A percentile compares a stretch with the other conserved stretches of the same genome.
These are phyloP conservation scores for Rugalucina vietnamica DNA, from an alignment of 2,888 invertebrate species.

Conservation along the genomic window DNA sequence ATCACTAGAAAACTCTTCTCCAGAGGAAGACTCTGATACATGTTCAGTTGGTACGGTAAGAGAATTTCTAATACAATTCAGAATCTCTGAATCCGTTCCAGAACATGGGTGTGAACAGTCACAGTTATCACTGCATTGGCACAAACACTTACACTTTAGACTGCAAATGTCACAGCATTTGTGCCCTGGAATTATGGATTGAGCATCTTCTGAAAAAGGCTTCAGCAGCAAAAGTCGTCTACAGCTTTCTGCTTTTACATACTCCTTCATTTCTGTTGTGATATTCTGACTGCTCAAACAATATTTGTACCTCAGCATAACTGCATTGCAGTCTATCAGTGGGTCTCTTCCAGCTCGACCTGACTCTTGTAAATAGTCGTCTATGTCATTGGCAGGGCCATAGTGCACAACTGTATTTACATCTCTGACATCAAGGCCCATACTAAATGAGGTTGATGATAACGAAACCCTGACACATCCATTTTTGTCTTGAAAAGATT, in stretches of 20 bases:
- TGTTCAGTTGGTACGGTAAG: neutral
- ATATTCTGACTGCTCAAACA: conserved; percentile 26
- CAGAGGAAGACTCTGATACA: neutral
- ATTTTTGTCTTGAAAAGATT: conserved; percentile 5
- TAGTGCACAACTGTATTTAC: conserved; percentile 33
- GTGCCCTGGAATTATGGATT: neutral
- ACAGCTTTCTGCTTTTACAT: neutral
- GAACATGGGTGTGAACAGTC: neutral
- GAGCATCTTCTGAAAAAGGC: neutral
- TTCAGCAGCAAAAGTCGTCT: neutral
- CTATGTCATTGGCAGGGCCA: conserved; percentile 33
- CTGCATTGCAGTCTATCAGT: neutral
- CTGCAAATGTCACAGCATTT: neutral
- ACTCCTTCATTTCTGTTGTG: conserved; percentile 20
- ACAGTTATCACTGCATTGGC: neutral
- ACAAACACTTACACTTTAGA: neutral
- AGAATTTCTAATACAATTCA: neutral
- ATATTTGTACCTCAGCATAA: conserved; percentile 5
- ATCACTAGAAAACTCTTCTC: neutral
- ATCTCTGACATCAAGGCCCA: conserved; percentile 2
- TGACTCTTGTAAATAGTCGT: conserved; percentile 34
- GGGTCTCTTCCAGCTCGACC: conserved; percentile 36
- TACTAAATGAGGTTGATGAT: conserved; percentile 41
- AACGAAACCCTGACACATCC: conserved; percentile 26
- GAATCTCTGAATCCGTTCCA: neutral